phyloP scores from a whole-genome alignment of 2,888 invertebrate genomes.

The Drosophila koepferae region DNA sequence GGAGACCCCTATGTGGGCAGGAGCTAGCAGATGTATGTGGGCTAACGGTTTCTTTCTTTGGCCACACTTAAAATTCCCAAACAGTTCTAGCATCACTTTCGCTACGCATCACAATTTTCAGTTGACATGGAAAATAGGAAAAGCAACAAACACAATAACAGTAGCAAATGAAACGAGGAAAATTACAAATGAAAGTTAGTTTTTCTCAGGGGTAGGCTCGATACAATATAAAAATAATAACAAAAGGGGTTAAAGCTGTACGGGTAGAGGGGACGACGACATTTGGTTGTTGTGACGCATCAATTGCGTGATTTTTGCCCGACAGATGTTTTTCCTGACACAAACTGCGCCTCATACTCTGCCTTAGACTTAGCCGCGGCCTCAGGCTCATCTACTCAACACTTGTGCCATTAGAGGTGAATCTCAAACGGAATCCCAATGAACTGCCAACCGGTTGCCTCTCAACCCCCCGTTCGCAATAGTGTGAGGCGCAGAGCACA shows the following conservation, averaged over 20 bases:
- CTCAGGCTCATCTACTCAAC: constrained; percentile 34
- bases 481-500: constrained; percentile 22
- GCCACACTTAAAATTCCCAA: constrained; percentile 35
- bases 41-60: constrained; percentile 12
- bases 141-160: constrained; percentile 1
- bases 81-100: constrained; percentile 35
- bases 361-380: neutral
- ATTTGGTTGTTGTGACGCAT: constrained; percentile 67
- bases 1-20: constrained; percentile 57
- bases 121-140: constrained; percentile 60
- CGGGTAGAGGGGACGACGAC: constrained; percentile 9
- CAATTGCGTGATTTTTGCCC: constrained; percentile 62
- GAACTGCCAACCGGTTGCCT: constrained; percentile 36
- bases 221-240: constrained; percentile 20
- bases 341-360: constrained; percentile 34
- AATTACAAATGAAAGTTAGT: constrained; percentile 24
- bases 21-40: constrained; percentile 63
- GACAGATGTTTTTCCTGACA: constrained; percentile 65
- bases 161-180: constrained; percentile 2
- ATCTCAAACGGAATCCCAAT: constrained; percentile 55
- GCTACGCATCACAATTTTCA: constrained; percentile 54
- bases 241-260: constrained; percentile 42
- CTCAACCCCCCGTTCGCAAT: constrained; percentile 7
- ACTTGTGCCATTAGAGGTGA: constrained; percentile 69
- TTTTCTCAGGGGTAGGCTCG: constrained; percentile 63